Base-by-base conservation (phyloP, 2,797 vertebrate species). In the Cichlasoma orientale region DNA sequence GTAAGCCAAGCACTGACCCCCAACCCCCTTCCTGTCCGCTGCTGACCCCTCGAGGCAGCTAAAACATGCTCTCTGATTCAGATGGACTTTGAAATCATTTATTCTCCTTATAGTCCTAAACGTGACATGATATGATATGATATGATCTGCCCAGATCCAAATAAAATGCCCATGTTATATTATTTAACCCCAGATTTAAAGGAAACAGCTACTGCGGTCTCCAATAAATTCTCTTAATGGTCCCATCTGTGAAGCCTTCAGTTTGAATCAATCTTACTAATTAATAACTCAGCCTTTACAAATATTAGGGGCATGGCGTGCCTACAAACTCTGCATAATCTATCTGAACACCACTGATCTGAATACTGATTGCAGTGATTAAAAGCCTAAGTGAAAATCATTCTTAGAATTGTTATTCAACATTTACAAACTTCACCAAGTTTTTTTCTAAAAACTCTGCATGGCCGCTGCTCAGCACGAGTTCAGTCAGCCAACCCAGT, bases 401-500 rank as follows among this genome's bases (percentile, higher is more conserved):
- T 56, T 50, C 12, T 11, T 6, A 7, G 0, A 72, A 8, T 12
- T 74, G 41, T 68, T 59, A 25, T 12, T 66, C 41, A 47, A 33
- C 10, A 44, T 54, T 47, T 66, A 36, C 50, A 36, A 21, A 78
- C 38, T 72, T 27, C 12, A 23, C 44, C 19, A n/a, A 68, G 18
- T 36, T 50, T 68, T 68, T 29, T 36, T n/a, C 18, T 31, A 19
- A 19, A 56, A 69, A 56, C 11, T 56, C 18, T 61, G 16, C 63
- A 3, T 12, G n/a, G 18, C 29, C 70, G 31, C 38, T 44, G 27
- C 55, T 54, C 61, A 53, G 44, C 52, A 52, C 74, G 27, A 14
- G 9, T 44, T 72, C 74, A 53, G 71, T 69, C 56, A 70, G 76
- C 33, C 33, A 74, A 54, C 56, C 70, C 61, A 47, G 23, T 19